Base-by-base conservation (phyloP, 2,888 invertebrate species). In the Nemoura dubitans region DNA sequence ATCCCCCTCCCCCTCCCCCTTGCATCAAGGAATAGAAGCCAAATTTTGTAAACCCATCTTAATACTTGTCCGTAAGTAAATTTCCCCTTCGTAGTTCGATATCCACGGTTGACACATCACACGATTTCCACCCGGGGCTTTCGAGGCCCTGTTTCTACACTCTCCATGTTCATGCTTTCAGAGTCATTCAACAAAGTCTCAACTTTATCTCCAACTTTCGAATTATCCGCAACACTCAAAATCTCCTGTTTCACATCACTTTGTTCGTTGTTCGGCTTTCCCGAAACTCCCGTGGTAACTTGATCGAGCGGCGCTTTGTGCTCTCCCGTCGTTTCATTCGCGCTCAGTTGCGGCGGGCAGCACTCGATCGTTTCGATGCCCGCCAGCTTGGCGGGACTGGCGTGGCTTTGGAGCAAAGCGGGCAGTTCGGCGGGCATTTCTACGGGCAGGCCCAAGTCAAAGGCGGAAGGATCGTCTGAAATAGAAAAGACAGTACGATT, bases 281-380 rank as follows among this genome's bases (percentile, higher is more conserved):
- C 36, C 10, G 36, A 36, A 10, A 36, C 36, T n/a, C n/a, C n/a
- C n/a, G n/a, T n/a, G n/a, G n/a, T n/a, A n/a, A n/a, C n/a, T n/a
- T n/a, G n/a, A n/a, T 6, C 36, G 36, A 6, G 59, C 59, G 59
- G 59, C 59, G 21, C 16, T 59, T 10, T 10, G 6, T 7, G 21
- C 59, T 10, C 59, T 7, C 10, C 59, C 21, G 21, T 21, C 36
- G 36, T 59, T 21, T 59, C 21, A 21, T 59, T 21, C 59, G 59
- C 59, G 59, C 59, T 59, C 21, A 10, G 36, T 10, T 36, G 59
- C 76, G 84, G 27, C 76, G 84, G 84, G 21, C 27, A 21, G 28
- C 84, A 84, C 28, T 84, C 84, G 27, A 84, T 84, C 14, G 26
- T 84, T 28, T 59, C 28, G 16, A 84, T 10, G 28, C 28, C 27